phyloP scores from a whole-genome alignment of 2,113 vertebrate species.

The Aphelocoma coerulescens region DNA sequence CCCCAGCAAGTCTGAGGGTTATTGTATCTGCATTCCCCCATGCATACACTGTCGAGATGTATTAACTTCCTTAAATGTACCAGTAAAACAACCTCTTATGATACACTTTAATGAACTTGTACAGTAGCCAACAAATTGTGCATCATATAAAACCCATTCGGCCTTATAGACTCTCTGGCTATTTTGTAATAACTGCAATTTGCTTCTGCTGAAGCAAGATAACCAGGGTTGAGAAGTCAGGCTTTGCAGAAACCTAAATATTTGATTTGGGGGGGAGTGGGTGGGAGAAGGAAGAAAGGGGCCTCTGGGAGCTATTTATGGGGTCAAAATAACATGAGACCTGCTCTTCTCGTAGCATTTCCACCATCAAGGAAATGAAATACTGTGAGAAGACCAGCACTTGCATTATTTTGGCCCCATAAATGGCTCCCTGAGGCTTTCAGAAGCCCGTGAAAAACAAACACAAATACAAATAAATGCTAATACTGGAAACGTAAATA shows the following conservation, averaged over 20 bases:
- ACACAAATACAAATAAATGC: constrained; percentile 68
- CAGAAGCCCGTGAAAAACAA: constrained; percentile 65
- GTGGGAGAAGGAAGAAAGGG: constrained; percentile 63
- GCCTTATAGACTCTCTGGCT: constrained; percentile 64
- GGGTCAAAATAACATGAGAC: constrained; percentile 69
- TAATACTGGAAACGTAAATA: constrained; percentile 63
- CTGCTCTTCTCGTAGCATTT: constrained; percentile 60
- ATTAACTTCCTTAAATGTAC: constrained; percentile 69
- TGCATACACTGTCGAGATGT: constrained; percentile 61
- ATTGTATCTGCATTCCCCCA: constrained; percentile 61
- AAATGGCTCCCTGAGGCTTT: constrained; percentile 67
- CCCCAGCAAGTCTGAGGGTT: constrained; percentile 66
- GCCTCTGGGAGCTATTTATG: constrained; percentile 64
- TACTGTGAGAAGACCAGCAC: constrained; percentile 68
- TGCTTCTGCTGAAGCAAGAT: constrained; percentile 68
- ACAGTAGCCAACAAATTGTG: constrained; percentile 63
- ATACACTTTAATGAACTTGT: constrained; percentile 69
- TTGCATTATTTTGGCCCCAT: constrained; percentile 60
- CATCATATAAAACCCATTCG: constrained; percentile 64
- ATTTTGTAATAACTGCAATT: constrained; percentile 64
- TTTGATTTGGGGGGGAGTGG: constrained; percentile 57
- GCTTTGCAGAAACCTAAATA: constrained; percentile 66
- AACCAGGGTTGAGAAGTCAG: constrained; percentile 60
- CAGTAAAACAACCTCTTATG: constrained; percentile 67
- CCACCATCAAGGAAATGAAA: constrained; percentile 66